A percentile compares a stretch with the other conserved stretches of the same genome.
Evolutionary conservation across 1,140 invertebrate species (phyloP).

Genomic region (Saccostrea cuccullata): DNA sequence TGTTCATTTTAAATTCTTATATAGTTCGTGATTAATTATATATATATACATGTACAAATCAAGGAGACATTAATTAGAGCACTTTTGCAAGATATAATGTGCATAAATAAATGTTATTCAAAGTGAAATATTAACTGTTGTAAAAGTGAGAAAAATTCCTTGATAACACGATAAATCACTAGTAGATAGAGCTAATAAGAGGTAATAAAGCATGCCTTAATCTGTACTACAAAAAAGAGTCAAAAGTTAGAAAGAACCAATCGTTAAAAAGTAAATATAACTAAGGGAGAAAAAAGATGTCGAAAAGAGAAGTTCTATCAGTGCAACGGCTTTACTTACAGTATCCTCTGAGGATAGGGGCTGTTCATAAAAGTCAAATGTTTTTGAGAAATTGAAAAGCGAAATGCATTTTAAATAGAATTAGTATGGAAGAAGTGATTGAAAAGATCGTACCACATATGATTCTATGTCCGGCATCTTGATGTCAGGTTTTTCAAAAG

Average conservation of each 20-base stretch:
- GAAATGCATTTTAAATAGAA: not conserved
- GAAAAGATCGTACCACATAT: not conserved
- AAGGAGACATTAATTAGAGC: no score
- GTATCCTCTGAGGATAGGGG: not conserved
- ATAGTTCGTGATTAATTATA: no score
- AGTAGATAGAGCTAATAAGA: no score
- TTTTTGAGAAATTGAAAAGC: not conserved
- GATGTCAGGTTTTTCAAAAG: not conserved
- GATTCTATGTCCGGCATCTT: not conserved
- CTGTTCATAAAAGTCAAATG: not conserved
- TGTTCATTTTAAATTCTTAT: no score
- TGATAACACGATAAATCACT: no score
- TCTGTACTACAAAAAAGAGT: no score
- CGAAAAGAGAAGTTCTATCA: not conserved
- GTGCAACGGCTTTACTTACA: constrained; percentile 3
- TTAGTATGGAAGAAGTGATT: not conserved
- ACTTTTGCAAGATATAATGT: no score
- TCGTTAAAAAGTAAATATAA: not conserved
- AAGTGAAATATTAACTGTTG: no score
- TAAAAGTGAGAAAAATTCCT: no score
- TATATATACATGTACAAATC: no score
- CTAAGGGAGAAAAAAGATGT: not conserved
- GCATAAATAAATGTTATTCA: no score
- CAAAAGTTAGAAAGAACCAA: not conserved
- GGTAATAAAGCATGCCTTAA: no score